These are phyloP conservation scores for Spodoptera exigua DNA, from an alignment of 2,888 invertebrate species.

Conservation along the genomic window DNA sequence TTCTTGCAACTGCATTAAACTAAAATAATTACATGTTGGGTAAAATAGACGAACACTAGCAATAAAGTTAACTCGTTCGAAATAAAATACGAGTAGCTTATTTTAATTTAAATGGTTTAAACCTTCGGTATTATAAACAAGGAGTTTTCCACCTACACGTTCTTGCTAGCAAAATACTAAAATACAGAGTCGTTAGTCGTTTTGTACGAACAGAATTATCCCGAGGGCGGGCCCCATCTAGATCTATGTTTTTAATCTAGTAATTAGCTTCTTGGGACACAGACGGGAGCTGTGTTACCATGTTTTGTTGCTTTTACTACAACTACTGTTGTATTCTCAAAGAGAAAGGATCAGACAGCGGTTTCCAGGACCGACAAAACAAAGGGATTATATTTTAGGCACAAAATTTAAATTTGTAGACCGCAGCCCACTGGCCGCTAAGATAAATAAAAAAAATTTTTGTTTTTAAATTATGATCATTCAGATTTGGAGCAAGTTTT, in stretches of 20 bases:
- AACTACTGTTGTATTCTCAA: conserved; percentile 26
- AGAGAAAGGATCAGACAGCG: conserved; percentile 34
- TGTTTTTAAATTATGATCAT: too few species aligned
- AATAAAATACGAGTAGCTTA: conserved; percentile 50
- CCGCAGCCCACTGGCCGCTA: neutral
- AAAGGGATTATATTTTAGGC: conserved; percentile 28
- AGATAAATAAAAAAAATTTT: neutral
- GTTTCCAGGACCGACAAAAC: conserved; percentile 13
- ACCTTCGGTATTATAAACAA: conserved; percentile 52
- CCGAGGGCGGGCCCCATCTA: conserved; percentile 53
- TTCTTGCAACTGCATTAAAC: neutral
- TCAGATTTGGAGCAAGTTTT: neutral
- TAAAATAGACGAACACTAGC: conserved; percentile 23
- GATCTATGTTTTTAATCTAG: conserved; percentile 69
- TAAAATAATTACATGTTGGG: neutral
- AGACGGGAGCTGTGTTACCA: conserved; percentile 44
- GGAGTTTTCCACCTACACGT: conserved; percentile 49
- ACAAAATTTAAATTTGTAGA: conserved; percentile 33
- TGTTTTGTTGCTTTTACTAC: conserved; percentile 39
- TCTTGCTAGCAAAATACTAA: conserved; percentile 46
- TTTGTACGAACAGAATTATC: conserved; percentile 58
- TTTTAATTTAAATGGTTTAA: conserved; percentile 53
- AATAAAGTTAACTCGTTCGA: conserved; percentile 43
- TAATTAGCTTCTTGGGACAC: conserved; percentile 64
- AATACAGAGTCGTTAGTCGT: conserved; percentile 52